phyloP scores from a whole-genome alignment of 2,888 invertebrate species.

The Apocheima hispidaria region DNA sequence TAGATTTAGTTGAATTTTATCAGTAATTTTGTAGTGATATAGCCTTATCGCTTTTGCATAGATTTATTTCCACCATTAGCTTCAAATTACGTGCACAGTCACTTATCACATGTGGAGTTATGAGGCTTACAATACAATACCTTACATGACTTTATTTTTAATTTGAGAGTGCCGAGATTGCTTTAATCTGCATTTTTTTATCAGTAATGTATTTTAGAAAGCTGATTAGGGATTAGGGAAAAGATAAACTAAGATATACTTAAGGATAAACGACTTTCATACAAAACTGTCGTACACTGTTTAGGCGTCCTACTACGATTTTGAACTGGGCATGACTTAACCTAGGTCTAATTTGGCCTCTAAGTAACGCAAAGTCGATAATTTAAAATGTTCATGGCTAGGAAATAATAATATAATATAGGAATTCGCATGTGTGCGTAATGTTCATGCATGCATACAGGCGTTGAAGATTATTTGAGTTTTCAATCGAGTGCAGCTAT shows the following conservation, averaged over 20 bases:
- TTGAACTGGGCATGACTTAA: too few relatives aligned
- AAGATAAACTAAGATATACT: neutral
- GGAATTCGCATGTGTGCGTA: too few relatives aligned
- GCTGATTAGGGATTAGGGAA: neutral
- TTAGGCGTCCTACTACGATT: too few relatives aligned
- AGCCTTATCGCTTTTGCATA: conserved; percentile 1
- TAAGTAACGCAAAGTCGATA: too few relatives aligned
- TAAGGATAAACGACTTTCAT: too few relatives aligned
- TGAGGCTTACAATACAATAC: neutral
- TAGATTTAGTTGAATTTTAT: conserved; percentile 12
- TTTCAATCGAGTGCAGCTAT: too few relatives aligned
- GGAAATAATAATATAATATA: too few relatives aligned
- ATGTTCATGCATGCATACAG: too few relatives aligned
- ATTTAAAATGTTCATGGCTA: too few relatives aligned
- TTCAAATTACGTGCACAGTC: neutral
- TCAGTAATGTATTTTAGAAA: neutral
- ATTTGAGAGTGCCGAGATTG: neutral
- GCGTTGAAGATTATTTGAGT: too few relatives aligned
- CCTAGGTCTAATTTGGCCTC: too few relatives aligned
- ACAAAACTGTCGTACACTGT: too few relatives aligned
- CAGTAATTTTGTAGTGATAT: neutral
- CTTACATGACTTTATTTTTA: neutral
- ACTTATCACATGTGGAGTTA: neutral
- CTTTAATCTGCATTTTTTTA: neutral
- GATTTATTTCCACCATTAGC: conserved; percentile 6